Percentiles rank a stretch among this genome's conserved stretches.
Evolutionary conservation across 2,113 vertebrate species (phyloP).

Genomic region (Psittacus erithacus): DNA sequence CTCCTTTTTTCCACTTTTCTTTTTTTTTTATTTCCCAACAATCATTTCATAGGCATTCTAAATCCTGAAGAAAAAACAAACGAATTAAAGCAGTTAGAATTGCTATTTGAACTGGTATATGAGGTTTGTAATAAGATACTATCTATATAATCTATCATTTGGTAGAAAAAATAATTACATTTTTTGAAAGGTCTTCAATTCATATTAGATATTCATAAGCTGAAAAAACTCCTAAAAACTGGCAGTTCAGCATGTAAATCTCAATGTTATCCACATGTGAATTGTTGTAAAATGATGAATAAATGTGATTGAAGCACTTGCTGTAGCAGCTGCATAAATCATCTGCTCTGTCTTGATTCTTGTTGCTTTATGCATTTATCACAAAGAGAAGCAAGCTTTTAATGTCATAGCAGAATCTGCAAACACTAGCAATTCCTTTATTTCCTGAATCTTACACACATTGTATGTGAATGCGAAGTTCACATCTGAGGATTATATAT

Average conservation of each 20-base stretch:
- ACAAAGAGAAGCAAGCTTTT: not conserved
- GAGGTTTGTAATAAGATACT: not conserved
- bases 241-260: conserved; percentile 37
- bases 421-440: not conserved
- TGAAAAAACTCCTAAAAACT: conserved; percentile 5
- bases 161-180: conserved; percentile 34
- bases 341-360: conserved; percentile 10
- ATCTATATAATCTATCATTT: conserved; percentile 31
- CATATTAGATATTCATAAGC: conserved; percentile 35
- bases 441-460: not conserved
- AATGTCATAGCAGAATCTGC: not conserved
- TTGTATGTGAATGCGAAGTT: not conserved
- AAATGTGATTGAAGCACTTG: conserved; percentile 55
- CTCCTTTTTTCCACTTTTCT: not conserved
- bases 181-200: conserved; percentile 47
- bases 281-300: conserved; percentile 56
- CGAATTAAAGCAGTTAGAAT: not conserved
- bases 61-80: not conserved
- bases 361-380: not conserved
- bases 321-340: conserved; percentile 37
- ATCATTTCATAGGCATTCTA: not conserved
- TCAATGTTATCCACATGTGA: conserved; percentile 32
- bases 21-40: not conserved
- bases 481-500: not conserved
- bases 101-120: conserved; percentile 1